Evolutionary conservation across 2,888 invertebrate species (phyloP), one percentile per base, ranked within the genome.

Genomic region (Drosophila picticornis): DNA sequence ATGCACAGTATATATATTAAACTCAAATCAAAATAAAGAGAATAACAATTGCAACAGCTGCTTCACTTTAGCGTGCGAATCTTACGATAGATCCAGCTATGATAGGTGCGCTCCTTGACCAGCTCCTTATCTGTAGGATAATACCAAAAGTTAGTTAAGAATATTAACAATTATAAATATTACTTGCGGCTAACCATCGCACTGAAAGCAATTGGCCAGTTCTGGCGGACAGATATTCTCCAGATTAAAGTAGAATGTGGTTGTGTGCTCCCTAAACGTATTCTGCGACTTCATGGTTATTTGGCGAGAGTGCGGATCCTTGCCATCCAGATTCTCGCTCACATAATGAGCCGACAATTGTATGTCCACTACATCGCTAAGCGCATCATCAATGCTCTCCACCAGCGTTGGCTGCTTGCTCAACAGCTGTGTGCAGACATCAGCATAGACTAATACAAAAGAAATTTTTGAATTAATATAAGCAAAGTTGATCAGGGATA

Each of bases 171-270:
- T 6, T 29, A 16, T 22, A 13, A 11, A 25, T 22, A 19, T 16
- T 51, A 65, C 31, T 11, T 27, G 4, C 7, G 22, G 57, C 84
- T 65, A 52, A 92, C 93, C 92, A 69, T 92, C 92, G 11, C 69
- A 75, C 66, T 90, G 84, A 75, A 90, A 90, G 64, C 86, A 84
- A 53, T 91, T 80, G 19, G 91, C 83, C 72, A 91, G 68, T 32
- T 90, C 85, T 0, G 92, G 84, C 4, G 93, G 93, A 61, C 91
- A 93, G 61, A 93, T 89, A 66, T 93, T 92, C 36, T 93, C 92
- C 68, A 91, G 80, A 62, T 86, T 92, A 27, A 88, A 93, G 40
- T 91, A 93, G 72, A 92, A 93, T 4, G 90, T 92, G 5, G 90
- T 91, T 56, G 88, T 83, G 5, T 91, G 72, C 58, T 91, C 80